Percentiles rank a stretch among this genome's conserved stretches.
Conservation (phyloP, 2,113 vertebrate genomes). For the Sebastes fasciatus region DNA sequence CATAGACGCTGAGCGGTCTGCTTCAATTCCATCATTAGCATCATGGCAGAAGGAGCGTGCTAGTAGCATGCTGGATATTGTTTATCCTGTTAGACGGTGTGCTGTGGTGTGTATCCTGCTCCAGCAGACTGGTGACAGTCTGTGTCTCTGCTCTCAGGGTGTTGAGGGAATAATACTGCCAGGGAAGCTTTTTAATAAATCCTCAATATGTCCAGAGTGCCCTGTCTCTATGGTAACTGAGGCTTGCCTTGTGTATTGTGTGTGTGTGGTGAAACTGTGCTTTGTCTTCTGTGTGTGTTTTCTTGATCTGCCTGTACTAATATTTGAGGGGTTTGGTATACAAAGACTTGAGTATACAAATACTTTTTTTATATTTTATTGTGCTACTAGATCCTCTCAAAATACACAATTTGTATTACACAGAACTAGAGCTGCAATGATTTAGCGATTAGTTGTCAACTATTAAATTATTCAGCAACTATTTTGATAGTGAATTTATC, state of each 20-base stretch:
- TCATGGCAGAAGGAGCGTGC: constrained; percentile 8
- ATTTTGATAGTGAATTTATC: no score
- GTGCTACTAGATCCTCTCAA: not conserved
- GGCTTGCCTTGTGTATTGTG: constrained; percentile 57
- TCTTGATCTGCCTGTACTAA: constrained; percentile 14
- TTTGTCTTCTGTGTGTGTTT: constrained; percentile 60
- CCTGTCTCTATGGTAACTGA: constrained; percentile 85
- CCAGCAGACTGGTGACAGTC: constrained; percentile 58
- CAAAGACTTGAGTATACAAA: not conserved
- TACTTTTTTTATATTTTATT: not conserved
- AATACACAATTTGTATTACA: not conserved
- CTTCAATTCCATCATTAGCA: constrained; percentile 39
- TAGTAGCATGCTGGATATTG: not conserved
- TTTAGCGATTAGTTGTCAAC: no score
- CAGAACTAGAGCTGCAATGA: not conserved
- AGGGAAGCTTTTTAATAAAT: constrained; percentile 78
- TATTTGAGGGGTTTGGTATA: constrained; percentile 12
- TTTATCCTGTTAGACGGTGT: constrained; percentile 22
- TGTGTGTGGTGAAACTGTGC: constrained; percentile 33
- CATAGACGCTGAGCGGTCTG: not conserved
- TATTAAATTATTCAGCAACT: no score
- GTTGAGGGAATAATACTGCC: constrained; percentile 68
- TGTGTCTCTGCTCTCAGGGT: constrained; percentile 57
- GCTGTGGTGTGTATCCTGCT: constrained; percentile 28
- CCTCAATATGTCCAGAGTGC: constrained; percentile 74